Conservation (phyloP, 2,797 vertebrate genomes). For the Channallabes apus region DNA sequence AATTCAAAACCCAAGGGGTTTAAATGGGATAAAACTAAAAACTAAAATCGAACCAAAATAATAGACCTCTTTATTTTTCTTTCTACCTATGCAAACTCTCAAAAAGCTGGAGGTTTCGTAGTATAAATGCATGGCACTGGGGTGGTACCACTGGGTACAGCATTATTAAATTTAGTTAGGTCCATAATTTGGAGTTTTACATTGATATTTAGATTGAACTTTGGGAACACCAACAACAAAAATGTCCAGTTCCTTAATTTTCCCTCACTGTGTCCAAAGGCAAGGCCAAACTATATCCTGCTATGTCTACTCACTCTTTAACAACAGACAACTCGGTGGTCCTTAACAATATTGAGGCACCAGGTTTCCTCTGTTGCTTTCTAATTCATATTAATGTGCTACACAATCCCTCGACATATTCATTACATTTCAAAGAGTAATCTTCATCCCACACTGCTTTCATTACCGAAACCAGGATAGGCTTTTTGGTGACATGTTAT, state of each 20-base stretch:
- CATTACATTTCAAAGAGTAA: conserved; percentile 37
- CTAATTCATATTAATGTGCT: conserved; percentile 41
- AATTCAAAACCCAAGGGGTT: not conserved
- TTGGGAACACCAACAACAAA: not conserved
- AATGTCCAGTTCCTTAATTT: not conserved
- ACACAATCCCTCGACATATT: conserved; percentile 14
- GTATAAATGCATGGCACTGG: not conserved
- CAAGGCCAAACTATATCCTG: not conserved
- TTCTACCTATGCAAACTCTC: too few relatives aligned
- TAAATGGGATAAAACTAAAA: not conserved
- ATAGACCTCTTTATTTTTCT: too few relatives aligned
- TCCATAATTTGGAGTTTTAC: not conserved
- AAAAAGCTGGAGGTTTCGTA: not conserved
- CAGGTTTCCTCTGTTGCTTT: conserved; percentile 17
- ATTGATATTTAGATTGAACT: not conserved
- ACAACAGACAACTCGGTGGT: conserved; percentile 34
- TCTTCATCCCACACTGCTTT: conserved; percentile 19
- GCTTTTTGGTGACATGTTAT: conserved; percentile 15
- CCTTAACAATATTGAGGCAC: conserved; percentile 16
- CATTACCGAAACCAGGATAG: conserved; percentile 13
- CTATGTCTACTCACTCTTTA: not conserved
- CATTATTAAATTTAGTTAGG: not conserved
- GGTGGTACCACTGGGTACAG: not conserved
- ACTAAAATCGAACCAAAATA: too few relatives aligned
- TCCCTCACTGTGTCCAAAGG: not conserved